phyloP scores from a whole-genome alignment of 2,797 vertebrate genomes.

The Arremon aurantiirostris region DNA sequence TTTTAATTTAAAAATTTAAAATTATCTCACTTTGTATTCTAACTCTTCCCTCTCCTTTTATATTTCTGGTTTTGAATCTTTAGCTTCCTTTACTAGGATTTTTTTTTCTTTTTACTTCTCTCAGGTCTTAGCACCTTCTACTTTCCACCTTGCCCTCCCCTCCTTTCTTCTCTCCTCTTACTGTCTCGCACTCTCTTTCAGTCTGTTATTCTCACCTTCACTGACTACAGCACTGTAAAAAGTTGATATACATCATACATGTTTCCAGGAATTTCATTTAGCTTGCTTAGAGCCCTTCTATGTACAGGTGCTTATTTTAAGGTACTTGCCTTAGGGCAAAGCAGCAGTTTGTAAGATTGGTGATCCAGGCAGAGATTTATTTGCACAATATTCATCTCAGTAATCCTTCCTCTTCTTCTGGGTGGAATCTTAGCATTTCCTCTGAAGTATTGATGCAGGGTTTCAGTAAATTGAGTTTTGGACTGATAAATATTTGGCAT shows the following conservation, averaged over 20 bases:
- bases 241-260: neutral
- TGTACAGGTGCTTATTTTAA: neutral
- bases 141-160: neutral
- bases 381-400: neutral
- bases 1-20: neutral
- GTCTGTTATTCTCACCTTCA: neutral
- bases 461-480: constrained; percentile 46
- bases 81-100: neutral
- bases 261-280: neutral
- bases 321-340: neutral
- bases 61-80: neutral
- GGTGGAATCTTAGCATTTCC: neutral
- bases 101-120: neutral
- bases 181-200: neutral
- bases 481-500: constrained; percentile 28
- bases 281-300: neutral
- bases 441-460: neutral
- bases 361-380: constrained; percentile 15
- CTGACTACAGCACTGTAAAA: neutral
- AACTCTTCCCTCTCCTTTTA: neutral
- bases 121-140: neutral
- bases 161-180: neutral
- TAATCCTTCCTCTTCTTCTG: constrained; percentile 19
- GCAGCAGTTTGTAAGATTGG: neutral
- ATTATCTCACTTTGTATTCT: neutral